Evolutionary conservation across 1,140 invertebrate genomes (phyloP), one percentile per base, ranked within the genome.

Genomic region (Chironomus striatipennis): DNA sequence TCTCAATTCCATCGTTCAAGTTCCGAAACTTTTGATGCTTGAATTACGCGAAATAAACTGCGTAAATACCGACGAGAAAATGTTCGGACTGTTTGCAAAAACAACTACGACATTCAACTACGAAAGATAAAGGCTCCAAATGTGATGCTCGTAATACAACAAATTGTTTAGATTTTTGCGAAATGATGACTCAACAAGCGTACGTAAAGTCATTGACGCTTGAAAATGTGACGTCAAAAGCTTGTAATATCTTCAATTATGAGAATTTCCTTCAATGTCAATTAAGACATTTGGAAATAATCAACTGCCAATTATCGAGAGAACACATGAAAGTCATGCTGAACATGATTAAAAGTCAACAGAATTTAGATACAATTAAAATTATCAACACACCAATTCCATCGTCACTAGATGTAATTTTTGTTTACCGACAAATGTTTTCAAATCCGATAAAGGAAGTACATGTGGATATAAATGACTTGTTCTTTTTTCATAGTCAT

Each of bases 331-430:
- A 17, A 70, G 8, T 5, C 9, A 70, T 70, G 20, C n/a, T 70
- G 6, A 18, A 9, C 3, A 18, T 70, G 18, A 70, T 70, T 21
- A 70, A 70, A 18, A 21, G 10, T 70, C 65, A 70, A 20, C n/a
- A 21, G 65, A 18, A 70, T 18, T 70, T 70, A 21, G 18, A 70
- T 5, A 9, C 18, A 18, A 15, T 70, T 18, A 70, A 70, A 70
- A 42, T 73, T n/a, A n/a, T 42, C n/a, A 73, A 73, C 42, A 73
- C 73, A 42, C 73, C 73, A 1, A 73, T 73, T 42, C 21, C 12
- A 12, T 18, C 67, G 9, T 72, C 73, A n/a, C 10, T 43, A 0
- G 73, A 73, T 12, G 12, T 34, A 3, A 73, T 73, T 5, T 73
- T 15, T 18, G 10, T 21, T 18, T 73, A 73, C 17, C 21, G 73